Conservation (phyloP, 2,113 vertebrate genomes). For the Naja naja region DNA sequence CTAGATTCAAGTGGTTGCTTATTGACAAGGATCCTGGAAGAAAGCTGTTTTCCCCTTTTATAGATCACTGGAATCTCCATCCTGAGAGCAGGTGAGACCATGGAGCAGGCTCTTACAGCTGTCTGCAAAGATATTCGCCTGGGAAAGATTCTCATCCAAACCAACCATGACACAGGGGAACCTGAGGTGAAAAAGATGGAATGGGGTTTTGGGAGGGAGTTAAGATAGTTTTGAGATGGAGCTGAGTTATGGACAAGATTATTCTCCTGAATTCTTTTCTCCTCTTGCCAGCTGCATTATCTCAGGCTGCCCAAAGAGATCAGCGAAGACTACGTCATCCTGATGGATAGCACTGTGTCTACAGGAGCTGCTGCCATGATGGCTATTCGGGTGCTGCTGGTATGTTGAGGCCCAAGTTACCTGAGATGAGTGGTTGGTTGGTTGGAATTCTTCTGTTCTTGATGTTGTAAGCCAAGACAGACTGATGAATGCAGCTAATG, state of each 20-base stretch:
- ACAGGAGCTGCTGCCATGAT: constrained; percentile 88
- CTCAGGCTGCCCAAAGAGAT: constrained; percentile 88
- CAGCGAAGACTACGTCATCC: constrained; percentile 88
- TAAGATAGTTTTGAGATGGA: neutral
- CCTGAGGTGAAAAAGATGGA: constrained; percentile 68
- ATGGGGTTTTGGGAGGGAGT: neutral
- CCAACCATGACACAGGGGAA: constrained; percentile 87
- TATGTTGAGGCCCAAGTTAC: constrained; percentile 40
- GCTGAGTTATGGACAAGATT: neutral
- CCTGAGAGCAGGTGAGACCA: constrained; percentile 87
- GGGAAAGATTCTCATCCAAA: constrained; percentile 93
- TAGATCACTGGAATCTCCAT: constrained; percentile 89
- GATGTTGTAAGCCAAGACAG: neutral
- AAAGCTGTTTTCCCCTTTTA: neutral
- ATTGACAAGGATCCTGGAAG: neutral
- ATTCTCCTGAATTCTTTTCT: neutral
- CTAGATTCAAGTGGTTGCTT: neutral
- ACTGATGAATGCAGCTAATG: neutral
- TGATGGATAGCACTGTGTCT: constrained; percentile 93
- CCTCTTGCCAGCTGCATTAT: constrained; percentile 79
- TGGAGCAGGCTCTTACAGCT: constrained; percentile 87
- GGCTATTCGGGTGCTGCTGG: constrained; percentile 85
- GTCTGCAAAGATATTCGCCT: constrained; percentile 90
- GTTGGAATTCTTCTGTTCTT: neutral
- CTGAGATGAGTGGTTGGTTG: neutral